Percentiles rank a stretch among this genome's conserved stretches.
These are phyloP conservation scores for Pithys albifrons DNA, from an alignment of 2,113 vertebrate species.

Conservation along the genomic window DNA sequence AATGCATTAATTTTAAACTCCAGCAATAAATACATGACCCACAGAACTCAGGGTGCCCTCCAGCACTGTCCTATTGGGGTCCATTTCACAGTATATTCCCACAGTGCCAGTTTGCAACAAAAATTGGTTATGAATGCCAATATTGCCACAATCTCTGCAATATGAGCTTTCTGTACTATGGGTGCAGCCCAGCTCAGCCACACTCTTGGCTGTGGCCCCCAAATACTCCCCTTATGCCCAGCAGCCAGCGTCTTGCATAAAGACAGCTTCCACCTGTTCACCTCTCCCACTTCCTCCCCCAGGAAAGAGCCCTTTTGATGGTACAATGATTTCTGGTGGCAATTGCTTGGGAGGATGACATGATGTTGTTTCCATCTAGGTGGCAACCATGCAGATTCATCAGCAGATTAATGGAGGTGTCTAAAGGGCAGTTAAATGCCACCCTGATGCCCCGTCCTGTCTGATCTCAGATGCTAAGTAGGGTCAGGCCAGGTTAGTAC, in stretches of 20 bases:
- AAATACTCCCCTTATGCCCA: fast-evolving
- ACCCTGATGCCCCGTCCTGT: too few relatives aligned
- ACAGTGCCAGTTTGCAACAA: not conserved
- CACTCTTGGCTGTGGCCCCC: fast-evolving
- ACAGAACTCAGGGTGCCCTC: too few relatives aligned
- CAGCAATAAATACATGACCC: too few relatives aligned
- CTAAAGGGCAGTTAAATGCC: too few relatives aligned
- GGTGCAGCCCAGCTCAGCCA: not conserved
- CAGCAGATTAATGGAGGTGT: fast-evolving
- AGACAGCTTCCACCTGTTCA: fast-evolving
- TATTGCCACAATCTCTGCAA: not conserved
- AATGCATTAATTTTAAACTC: too few relatives aligned
- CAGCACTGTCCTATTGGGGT: too few relatives aligned
- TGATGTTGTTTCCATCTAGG: fast-evolving
- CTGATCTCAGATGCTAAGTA: too few relatives aligned
- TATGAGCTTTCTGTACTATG: not conserved
- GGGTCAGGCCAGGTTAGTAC: too few relatives aligned
- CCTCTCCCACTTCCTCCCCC: not conserved
- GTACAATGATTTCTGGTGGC: fast-evolving
- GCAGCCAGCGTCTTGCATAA: not conserved
- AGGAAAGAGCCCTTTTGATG: not conserved
- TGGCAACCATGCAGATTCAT: not conserved
- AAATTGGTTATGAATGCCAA: not conserved
- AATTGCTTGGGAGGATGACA: not conserved
- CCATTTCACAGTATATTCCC: too few relatives aligned